Percentiles rank a stretch among this genome's conserved stretches.
These are phyloP conservation scores for Ctenopoma multispine DNA, from an alignment of 2,797 vertebrate genomes.

Conservation along the genomic window DNA sequence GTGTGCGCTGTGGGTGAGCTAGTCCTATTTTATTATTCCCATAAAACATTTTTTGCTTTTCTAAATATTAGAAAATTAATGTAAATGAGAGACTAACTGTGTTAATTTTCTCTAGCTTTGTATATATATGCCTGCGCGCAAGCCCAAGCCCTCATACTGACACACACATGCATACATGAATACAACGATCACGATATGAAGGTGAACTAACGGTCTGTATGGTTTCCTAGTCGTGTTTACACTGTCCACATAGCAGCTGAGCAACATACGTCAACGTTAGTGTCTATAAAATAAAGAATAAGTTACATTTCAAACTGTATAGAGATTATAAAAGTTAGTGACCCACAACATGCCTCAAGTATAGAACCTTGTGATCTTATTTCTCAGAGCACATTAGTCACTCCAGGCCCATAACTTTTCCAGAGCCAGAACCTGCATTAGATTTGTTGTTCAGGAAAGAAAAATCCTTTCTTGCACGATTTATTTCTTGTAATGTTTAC, in stretches of 20 bases:
- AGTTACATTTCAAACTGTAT: constrained; percentile 6
- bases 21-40: constrained; percentile 30
- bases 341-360: constrained; percentile 10
- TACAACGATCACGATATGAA: constrained; percentile 13
- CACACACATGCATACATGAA: neutral
- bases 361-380: constrained; percentile 21
- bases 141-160: neutral
- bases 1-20: constrained; percentile 15
- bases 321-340: constrained; percentile 43
- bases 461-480: constrained; percentile 7
- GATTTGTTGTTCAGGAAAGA: constrained; percentile 28
- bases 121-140: neutral
- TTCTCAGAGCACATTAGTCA: constrained; percentile 39
- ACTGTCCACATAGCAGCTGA: neutral
- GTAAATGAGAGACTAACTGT: neutral
- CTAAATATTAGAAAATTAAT: neutral
- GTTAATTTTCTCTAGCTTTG: neutral
- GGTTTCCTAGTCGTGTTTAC: neutral
- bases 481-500: neutral
- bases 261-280: constrained; percentile 1
- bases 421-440: constrained; percentile 20
- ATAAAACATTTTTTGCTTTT: constrained; percentile 35
- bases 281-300: constrained; percentile 7
- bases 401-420: constrained; percentile 27
- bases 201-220: neutral